Conservation (phyloP, 2,113 vertebrate genomes). For the Cynoglossus semilaevis region DNA sequence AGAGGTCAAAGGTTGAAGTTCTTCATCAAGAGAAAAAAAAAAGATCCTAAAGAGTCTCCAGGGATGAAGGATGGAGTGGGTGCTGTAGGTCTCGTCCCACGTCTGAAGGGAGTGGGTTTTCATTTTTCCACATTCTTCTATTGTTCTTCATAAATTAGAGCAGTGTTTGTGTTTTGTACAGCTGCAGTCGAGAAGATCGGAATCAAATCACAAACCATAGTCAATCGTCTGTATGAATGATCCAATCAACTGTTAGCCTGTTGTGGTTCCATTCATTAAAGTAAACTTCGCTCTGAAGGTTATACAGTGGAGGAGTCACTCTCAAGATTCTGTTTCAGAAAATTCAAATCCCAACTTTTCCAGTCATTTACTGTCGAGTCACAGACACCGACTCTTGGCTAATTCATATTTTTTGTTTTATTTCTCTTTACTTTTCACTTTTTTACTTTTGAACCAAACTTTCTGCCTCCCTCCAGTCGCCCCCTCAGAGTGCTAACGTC, state of each 20-base stretch:
- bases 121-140: constrained; percentile 12
- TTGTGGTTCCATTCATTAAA: no score
- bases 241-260: no score
- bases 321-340: no score
- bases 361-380: no score
- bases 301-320: no score
- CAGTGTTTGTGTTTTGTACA: constrained; percentile 7
- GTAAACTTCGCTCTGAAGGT: no score
- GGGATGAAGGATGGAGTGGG: constrained; percentile 47
- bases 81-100: constrained; percentile 31
- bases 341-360: no score
- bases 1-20: constrained; percentile 46
- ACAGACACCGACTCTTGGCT: no score
- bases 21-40: constrained; percentile 44
- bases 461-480: constrained; percentile 12
- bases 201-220: no score
- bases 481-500: constrained; percentile 41
- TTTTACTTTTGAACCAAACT: constrained; percentile 23
- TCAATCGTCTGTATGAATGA: no score
- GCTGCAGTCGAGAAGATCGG: no score
- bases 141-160: neutral
- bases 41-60: constrained; percentile 16
- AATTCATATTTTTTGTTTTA: constrained; percentile 1
- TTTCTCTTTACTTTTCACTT: constrained; percentile 4
- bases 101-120: constrained; percentile 11